Percentiles rank a stretch among this genome's conserved stretches.
These are phyloP conservation scores for Drosophila neonasuta DNA, from an alignment of 2,888 invertebrate species.

Conservation along the genomic window DNA sequence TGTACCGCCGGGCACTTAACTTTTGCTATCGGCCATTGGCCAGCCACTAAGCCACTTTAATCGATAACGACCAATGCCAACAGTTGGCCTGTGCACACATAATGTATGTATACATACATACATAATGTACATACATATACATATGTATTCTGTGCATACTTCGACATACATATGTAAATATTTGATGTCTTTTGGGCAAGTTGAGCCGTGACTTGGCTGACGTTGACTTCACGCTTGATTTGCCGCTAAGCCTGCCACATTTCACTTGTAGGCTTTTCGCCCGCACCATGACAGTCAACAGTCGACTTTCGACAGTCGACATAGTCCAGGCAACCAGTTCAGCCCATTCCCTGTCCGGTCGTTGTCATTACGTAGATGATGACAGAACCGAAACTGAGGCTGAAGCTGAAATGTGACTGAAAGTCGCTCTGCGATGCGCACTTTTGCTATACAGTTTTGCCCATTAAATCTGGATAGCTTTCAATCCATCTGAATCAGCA, in stretches of 20 bases:
- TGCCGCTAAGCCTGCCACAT: conserved; percentile 40
- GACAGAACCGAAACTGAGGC: conserved; percentile 12
- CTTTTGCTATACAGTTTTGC: conserved; percentile 34
- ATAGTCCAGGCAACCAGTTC: not conserved
- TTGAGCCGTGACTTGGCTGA: conserved; percentile 46
- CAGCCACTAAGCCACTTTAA: conserved; percentile 55
- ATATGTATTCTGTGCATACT: not conserved
- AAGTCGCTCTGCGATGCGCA: not conserved
- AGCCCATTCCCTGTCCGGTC: conserved; percentile 1
- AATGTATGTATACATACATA: conserved; percentile 17
- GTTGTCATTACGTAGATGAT: conserved; percentile 43
- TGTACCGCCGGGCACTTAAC: conserved; percentile 56
- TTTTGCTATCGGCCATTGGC: conserved; percentile 41
- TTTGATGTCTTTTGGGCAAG: conserved; percentile 54
- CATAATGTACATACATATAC: conserved; percentile 8
- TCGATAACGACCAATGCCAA: conserved; percentile 62
- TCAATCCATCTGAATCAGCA: conserved; percentile 66
- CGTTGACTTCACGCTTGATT: conserved; percentile 69
- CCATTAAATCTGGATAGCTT: conserved; percentile 56
- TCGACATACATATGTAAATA: conserved; percentile 52
- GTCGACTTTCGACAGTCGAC: not conserved
- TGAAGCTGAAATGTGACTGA: not conserved
- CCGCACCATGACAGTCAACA: conserved; percentile 13
- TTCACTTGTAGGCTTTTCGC: conserved; percentile 30
- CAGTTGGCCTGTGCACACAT: conserved; percentile 43